Percentiles rank a stretch among this genome's conserved stretches.
phyloP scores from a whole-genome alignment of 1,140 invertebrate genomes.

The Drosophila nebulosa region DNA sequence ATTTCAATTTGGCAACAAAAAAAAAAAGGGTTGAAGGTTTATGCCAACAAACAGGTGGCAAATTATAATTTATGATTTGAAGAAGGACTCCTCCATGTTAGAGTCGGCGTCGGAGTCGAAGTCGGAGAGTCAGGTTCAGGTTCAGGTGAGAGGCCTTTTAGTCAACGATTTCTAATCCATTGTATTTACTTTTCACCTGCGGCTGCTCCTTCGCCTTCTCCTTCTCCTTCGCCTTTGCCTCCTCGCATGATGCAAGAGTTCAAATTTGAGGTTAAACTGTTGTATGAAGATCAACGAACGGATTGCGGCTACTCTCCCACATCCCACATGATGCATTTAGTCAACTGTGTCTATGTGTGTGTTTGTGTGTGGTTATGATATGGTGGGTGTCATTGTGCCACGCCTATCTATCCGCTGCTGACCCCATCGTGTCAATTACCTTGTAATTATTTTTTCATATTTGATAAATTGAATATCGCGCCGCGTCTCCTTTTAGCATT shows the following conservation, averaged over 20 bases:
- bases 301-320: slow-evolving; percentile 17
- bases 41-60: slow-evolving; percentile 42
- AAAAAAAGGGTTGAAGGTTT: background rate
- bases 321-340: background rate
- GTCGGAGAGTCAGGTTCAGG: slow-evolving; percentile 29
- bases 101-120: too few species aligned
- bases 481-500: background rate
- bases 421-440: slow-evolving; percentile 69
- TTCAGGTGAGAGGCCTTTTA: slow-evolving; percentile 30
- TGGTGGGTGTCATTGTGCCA: slow-evolving; percentile 62
- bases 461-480: slow-evolving; percentile 75
- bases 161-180: slow-evolving; percentile 68
- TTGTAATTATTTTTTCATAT: slow-evolving; percentile 69
- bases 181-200: slow-evolving; percentile 18
- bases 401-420: slow-evolving; percentile 20
- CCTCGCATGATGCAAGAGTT: slow-evolving; percentile 63
- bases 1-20: slow-evolving; percentile 57
- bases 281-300: slow-evolving; percentile 72
- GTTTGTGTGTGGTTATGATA: slow-evolving; percentile 17
- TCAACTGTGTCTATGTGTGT: too few species aligned
- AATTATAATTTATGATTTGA: slow-evolving; percentile 67
- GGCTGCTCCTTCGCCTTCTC: background rate
- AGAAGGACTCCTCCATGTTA: slow-evolving; percentile 13
- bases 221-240: background rate
- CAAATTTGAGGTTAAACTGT: slow-evolving; percentile 61